Evolutionary conservation across 2,888 invertebrate species (phyloP).

Genomic region (Chouioia cunea): DNA sequence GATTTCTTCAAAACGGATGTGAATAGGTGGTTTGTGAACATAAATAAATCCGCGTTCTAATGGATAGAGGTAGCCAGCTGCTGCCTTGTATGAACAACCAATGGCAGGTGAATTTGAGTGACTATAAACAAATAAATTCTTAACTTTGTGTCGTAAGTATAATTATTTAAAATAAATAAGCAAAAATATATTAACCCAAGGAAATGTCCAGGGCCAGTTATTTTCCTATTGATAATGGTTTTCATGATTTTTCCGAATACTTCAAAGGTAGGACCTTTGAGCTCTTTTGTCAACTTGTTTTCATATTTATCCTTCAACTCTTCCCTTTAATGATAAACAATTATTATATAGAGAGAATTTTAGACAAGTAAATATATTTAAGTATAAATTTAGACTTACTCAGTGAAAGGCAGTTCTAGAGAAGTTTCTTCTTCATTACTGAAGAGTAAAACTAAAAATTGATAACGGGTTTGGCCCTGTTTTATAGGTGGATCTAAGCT

Average conservation of each 20-base stretch:
- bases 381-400: conserved; percentile 73
- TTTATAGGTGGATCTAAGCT: conserved; percentile 99
- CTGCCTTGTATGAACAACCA: conserved; percentile 97
- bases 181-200: conserved; percentile 77
- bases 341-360: neutral
- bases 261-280: conserved; percentile 94
- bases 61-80: conserved; percentile 97
- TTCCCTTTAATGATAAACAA: conserved; percentile 71
- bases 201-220: conserved; percentile 94
- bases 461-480: conserved; percentile 98
- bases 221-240: conserved; percentile 91
- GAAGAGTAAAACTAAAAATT: conserved; percentile 94
- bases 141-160: neutral
- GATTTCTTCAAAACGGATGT: conserved; percentile 97
- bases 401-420: conserved; percentile 90
- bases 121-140: conserved; percentile 51
- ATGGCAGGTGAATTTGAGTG: conserved; percentile 78
- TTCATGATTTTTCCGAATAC: conserved; percentile 97
- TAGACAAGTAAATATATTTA: conserved; percentile 20
- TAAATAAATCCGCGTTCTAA: conserved; percentile 98
- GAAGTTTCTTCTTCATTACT: conserved; percentile 94
- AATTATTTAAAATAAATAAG: neutral
- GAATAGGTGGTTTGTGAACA: conserved; percentile 98
- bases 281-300: conserved; percentile 89
- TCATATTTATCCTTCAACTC: conserved; percentile 95